Evolutionary conservation across 2,888 invertebrate genomes (phyloP).

Genomic region (Cataglyphis cursor): DNA sequence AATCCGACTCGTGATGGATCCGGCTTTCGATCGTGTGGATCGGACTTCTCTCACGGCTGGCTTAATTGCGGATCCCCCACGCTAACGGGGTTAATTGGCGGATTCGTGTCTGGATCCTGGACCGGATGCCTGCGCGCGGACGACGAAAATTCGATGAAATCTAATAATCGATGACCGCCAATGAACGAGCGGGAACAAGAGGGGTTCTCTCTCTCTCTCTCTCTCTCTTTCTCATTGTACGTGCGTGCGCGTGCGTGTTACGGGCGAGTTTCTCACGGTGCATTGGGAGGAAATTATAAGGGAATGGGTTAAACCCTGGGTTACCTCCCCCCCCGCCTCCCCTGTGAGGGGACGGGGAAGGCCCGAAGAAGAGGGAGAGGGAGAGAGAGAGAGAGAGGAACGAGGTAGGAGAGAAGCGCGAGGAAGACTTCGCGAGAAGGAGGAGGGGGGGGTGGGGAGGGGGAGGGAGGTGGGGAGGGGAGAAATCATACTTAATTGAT

Average conservation of each 20-base stretch:
- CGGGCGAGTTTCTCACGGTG: constrained; percentile 85
- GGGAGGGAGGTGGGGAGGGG: constrained; percentile 20
- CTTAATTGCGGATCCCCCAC: constrained; percentile 69
- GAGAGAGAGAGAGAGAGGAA: constrained; percentile 46
- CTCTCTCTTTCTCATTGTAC: constrained; percentile 21
- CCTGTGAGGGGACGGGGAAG: constrained; percentile 65
- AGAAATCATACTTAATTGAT: constrained; percentile 85
- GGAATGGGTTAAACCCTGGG: constrained; percentile 83
- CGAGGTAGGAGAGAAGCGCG: constrained; percentile 51
- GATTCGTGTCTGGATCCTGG: constrained; percentile 61
- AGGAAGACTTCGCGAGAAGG: constrained; percentile 59
- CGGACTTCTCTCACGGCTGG: constrained; percentile 70
- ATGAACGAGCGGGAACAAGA: constrained; percentile 52
- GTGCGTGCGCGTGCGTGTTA: constrained; percentile 83
- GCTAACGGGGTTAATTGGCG: constrained; percentile 72
- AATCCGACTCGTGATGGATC: constrained; percentile 10
- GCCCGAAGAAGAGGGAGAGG: constrained; percentile 46
- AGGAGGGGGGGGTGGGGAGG: constrained; percentile 9
- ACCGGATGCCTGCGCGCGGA: constrained; percentile 62
- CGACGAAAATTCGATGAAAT: constrained; percentile 79
- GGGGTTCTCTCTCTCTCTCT: background rate
- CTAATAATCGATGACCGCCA: constrained; percentile 79
- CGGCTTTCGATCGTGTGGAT: constrained; percentile 43
- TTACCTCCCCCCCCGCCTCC: constrained; percentile 67
- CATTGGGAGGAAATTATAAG: constrained; percentile 85